phyloP scores from a whole-genome alignment of 2,113 vertebrate species.

The Callithrix jacchus region DNA sequence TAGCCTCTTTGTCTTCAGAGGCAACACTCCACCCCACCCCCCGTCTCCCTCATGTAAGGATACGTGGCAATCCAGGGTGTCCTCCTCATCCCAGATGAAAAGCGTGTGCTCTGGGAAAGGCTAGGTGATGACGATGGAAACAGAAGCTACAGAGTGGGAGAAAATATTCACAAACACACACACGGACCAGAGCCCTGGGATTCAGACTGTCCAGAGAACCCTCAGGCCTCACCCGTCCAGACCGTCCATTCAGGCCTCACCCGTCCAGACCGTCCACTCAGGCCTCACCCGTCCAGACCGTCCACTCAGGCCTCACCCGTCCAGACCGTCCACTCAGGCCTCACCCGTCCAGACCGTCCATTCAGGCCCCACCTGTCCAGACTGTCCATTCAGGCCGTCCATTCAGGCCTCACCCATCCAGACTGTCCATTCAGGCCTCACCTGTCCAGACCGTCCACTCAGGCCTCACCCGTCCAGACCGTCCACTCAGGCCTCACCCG shows the following conservation, averaged over 20 bases:
- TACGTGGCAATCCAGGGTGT: background rate
- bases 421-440: too few species aligned
- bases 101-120: background rate
- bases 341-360: background rate
- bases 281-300: background rate
- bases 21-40: background rate
- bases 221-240: background rate
- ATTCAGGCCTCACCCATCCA: background rate
- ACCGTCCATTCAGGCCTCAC: background rate
- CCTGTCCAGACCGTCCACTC: background rate
- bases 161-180: background rate
- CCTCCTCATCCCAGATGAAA: background rate
- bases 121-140: background rate
- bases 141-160: background rate
- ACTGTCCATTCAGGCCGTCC: too few species aligned
- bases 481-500: background rate
- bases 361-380: background rate
- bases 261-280: too few species aligned
- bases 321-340: too few species aligned
- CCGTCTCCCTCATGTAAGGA: background rate
- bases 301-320: too few species aligned
- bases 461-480: background rate
- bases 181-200: too few species aligned
- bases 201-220: background rate
- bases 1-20: background rate